Conservation (phyloP, 2,113 vertebrate genomes). For the Phrynosoma platyrhinos region DNA sequence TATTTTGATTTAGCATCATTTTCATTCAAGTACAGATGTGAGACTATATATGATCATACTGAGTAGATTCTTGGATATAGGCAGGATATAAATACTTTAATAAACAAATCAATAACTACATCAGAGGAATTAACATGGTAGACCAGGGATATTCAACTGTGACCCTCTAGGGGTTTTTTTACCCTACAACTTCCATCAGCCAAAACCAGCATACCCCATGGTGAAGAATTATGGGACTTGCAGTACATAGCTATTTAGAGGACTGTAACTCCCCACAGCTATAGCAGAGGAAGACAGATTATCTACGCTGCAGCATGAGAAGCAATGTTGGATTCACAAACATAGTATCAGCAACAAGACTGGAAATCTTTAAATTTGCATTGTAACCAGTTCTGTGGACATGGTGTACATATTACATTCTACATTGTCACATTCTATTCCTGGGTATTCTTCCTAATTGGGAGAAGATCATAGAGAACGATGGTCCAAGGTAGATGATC, state of each 20-base stretch:
- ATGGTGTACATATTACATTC: neutral
- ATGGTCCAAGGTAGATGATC: neutral
- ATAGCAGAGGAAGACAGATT: neutral
- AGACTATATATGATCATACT: neutral
- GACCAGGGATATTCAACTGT: no score
- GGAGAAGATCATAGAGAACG: neutral
- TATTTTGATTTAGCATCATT: neutral
- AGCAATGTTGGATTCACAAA: conserved; percentile 61
- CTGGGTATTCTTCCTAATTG: neutral
- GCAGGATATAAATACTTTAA: no score
- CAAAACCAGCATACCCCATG: no score
- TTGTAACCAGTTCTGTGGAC: neutral
- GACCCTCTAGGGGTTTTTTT: no score
- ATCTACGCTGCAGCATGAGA: neutral
- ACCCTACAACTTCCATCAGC: no score
- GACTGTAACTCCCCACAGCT: no score
- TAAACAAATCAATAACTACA: neutral
- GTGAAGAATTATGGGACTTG: no score
- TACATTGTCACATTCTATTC: neutral
- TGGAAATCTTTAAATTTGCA: neutral
- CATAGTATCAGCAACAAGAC: conserved; percentile 57
- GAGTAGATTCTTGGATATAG: no score
- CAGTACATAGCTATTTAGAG: no score
- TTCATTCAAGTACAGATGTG: neutral
- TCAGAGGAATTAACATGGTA: neutral